Evolutionary conservation across 2,888 invertebrate species (phyloP), one percentile per base, ranked within the genome.

Genomic region (Branchellion lobata): DNA sequence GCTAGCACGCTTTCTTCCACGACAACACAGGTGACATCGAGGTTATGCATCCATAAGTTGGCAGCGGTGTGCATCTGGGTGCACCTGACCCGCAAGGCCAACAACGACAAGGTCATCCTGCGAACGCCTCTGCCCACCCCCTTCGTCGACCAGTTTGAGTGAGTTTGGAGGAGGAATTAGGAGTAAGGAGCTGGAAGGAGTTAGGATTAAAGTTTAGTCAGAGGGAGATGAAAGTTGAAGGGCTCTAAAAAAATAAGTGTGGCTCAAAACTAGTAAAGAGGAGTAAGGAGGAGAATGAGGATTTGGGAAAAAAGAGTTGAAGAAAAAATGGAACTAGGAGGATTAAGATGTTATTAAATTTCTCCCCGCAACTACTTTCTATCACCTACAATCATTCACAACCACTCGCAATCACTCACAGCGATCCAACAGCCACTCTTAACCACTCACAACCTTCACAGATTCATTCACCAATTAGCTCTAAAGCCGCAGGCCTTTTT

Each of bases 31-130:
- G 33, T 27, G 33, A 29, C 27, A 14, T 21, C 29, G 5, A 34
- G 21, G n/a, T 69, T 3, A 29, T 29, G 33, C 34, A 69, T 33
- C 8, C 71, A 69, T 14, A 11, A 29, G 29, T 11, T 33, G 33
- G 33, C 31, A 31, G 34, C 33, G 27, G 94, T 95, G 18, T 96
- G 95, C 85, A 96, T 97, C 86, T 97, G 96, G 96, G 94, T 96
- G 87, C 96, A 96, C 88, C 90, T 97, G 81, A 95, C 85, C 81
- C 86, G 94, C 86, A 97, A 96, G 88, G 96, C 96, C 0, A 94
- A 65, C 86, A 90, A 92, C 1, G 95, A 95, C 86, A 92, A 92
- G 85, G 93, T 92, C 83, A 85, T 85, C n/a, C 91, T 94, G 85
- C 91, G 91, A 81, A 88, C 92, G 74, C 92, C 92, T 0, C 91